Evolutionary conservation across 2,888 invertebrate genomes (phyloP), one percentile per base, ranked within the genome.

Genomic region (Choreutis nemorana): DNA sequence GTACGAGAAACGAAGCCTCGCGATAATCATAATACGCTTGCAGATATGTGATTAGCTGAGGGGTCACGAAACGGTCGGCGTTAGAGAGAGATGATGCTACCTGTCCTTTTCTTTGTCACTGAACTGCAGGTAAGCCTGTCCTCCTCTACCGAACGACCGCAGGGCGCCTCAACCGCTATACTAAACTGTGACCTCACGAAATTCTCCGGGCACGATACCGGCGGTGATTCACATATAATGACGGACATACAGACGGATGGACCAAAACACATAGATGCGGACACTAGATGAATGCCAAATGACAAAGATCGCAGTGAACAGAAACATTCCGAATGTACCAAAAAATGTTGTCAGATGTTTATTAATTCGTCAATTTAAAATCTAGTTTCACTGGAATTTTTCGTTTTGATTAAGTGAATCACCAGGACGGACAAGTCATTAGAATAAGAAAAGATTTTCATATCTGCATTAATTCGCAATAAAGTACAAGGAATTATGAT

Each of bases 101-200:
- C 42, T 46, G 30, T 60, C 60, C 51, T 48, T 33, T 46, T 66
- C 58, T 31, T 33, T 31, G 53, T 44, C 42, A 36, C 41, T 38
- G 38, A 40, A 44, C 39, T 40, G 38, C 36, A 35, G 37, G 58
- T 63, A 49, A 39, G 38, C 35, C 48, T 37, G 35, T 66, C 63
- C 53, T 54, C 44, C 36, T 65, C 63, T 35, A 37, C 46, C 60
- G 50, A 58, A 72, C 65, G 68, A 68, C 72, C 71, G 65, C 66
- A 67, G 75, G 71, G 71, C 75, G 65, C 68, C 63, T 62, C 65
- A 64, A 72, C 77, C 77, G 77, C 75, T 75, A 77, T 66, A 73
- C 61, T 73, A 75, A 73, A 73, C 77, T 77, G 71, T 75, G 75
- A 77, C 77, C 77, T 75, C 75, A 75, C 77, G 75, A 77, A 77